Base-by-base conservation (phyloP, 2,113 vertebrate species). In the Uropsilus gracilis region DNA sequence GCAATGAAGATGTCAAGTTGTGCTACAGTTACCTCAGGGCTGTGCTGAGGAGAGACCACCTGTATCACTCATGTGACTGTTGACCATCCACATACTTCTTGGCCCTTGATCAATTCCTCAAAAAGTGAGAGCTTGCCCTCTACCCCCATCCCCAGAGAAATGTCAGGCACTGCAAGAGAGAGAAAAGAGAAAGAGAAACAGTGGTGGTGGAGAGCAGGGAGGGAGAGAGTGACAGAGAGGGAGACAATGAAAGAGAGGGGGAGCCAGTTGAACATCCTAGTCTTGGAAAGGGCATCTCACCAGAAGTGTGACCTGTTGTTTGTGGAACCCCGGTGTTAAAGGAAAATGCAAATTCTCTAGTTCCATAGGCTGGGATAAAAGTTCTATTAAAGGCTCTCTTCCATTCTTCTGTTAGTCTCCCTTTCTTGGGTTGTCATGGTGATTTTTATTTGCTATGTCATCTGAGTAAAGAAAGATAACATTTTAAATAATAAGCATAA, bases 391-490 rank as follows among this genome's bases (percentile, higher is more conserved):
- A 59, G 18, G 6, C 8, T 24, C 85, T 90, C 28, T 71, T 26
- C 28, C 6, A 78, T 77, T n/a, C 37, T 72, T 73, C 28, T 24
- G 1, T 32, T 37, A 6, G 11, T 37, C 32, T 72, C 42, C 80
- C n/a, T 71, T 83, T 87, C 69, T 75, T 68, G 59, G 72, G 46
- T 91, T 93, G 46, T 59, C 86, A 37, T 66, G 22, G 57, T 78
- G 77, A 73, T 68, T 81, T 87, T 87, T 84, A 92, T 76, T 96
- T 92, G 64, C 59, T 46, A 13, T 78, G 50, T 88, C 28, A 75
- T 81, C 80, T 64, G 42, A 83, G 4, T 48, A 84, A 32, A 80
- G 39, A 73, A 92, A 87, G 44, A 50, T 30, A 72, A 82, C 37
- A 59, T 75, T 78, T 78, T 59, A 32, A 80, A 69, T 76, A 89